Base-by-base conservation (phyloP, 1,140 invertebrate genomes). In the Cyclargus thomasi region DNA sequence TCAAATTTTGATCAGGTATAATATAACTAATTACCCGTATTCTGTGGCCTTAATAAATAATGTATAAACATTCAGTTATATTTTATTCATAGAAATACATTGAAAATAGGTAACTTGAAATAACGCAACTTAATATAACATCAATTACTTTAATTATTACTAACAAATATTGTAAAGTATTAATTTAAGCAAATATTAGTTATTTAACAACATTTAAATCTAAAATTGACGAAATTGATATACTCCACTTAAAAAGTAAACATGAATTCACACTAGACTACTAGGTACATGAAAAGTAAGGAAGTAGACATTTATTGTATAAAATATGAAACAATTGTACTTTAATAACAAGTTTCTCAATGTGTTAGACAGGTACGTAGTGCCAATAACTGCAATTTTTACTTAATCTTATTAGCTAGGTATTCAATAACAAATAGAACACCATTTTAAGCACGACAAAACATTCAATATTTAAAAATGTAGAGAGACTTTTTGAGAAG, bases 391-490 rank as follows among this genome's bases (percentile, higher is more conserved):
- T 91, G 90, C 82, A 87, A 81, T 82, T 82, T 83, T 74, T 90
- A 88, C 87, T 90, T 84, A 83, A 90, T 81, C 88, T 91, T 91
- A 91, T 79, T 83, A 85, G 75, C 88, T 91, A 91, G 86, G 86
- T 91, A 91, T 91, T 91, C 90, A 82, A 90, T 91, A 91, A 91
- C 90, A 91, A 91, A 90, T 90, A 91, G 90, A 91, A 91, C 90
- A 91, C 90, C 90, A 88, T 90, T 85, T 90, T 90, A 90, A 91
- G 90, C 90, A 91, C 90, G 90, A 91, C 90, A 91, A 91, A 91
- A 91, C 90, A 91, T 91, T 89, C 81, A 91, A 47, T 91, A 91
- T 89, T 90, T 91, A 91, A 91, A 90, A 91, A 86, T 89, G 83
- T 91, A 91, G 90, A 91, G 90, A 91, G 90, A 91, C 88, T 88